Evolutionary conservation across 2,797 vertebrate genomes (phyloP).

Genomic region (Myotis vivesi): DNA sequence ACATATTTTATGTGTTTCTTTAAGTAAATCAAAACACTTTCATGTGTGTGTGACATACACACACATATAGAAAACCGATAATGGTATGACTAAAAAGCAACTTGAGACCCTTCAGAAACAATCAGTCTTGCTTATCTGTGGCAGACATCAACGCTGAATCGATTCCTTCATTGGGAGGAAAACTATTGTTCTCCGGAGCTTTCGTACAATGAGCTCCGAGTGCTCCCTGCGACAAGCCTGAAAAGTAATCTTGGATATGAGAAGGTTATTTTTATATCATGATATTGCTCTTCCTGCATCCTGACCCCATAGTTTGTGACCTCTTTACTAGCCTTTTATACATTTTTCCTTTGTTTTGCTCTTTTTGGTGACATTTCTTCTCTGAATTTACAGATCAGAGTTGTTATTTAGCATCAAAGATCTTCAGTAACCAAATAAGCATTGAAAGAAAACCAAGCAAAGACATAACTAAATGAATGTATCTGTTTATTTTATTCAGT

Average conservation of each 20-base stretch:
- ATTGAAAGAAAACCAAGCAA: background rate
- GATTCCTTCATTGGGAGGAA: background rate
- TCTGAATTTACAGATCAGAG: constrained; percentile 36
- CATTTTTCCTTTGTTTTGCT: background rate
- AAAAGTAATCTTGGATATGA: background rate
- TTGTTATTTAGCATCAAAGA: background rate
- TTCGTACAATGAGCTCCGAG: background rate
- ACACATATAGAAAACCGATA: background rate
- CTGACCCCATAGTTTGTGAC: constrained; percentile 60
- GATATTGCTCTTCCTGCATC: constrained; percentile 44
- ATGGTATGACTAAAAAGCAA: background rate
- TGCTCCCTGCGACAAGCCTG: background rate
- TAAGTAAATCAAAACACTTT: background rate
- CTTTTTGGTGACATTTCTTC: constrained; percentile 34
- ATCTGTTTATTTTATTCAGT: background rate
- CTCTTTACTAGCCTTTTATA: constrained; percentile 60
- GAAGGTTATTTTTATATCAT: constrained; percentile 54
- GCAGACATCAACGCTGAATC: background rate
- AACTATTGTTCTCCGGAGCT: background rate
- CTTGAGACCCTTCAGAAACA: background rate
- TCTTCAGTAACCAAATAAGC: background rate
- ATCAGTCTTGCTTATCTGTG: background rate
- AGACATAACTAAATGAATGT: background rate
- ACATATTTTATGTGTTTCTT: background rate
- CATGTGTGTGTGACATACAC: background rate